Evolutionary conservation across 2,797 vertebrate genomes (phyloP), one percentile per base, ranked within the genome.

Genomic region (Intellagama lesueurii): DNA sequence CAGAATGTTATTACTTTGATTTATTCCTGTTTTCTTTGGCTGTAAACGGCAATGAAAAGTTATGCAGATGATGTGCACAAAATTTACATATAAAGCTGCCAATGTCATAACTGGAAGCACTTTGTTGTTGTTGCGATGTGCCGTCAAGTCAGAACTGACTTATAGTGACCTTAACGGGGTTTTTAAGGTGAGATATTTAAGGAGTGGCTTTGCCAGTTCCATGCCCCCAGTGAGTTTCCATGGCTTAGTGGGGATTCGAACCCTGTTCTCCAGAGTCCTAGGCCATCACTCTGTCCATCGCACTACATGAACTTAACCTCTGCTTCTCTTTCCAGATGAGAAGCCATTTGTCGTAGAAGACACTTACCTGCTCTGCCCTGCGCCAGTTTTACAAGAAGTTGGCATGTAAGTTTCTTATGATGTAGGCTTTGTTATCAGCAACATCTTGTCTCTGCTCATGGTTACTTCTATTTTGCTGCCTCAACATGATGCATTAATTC

Each of bases 331-430:
- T 95, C 1, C 91, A 99, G 99, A 98, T 96, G 98, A 98, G 95
- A 99, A 99, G 93, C 99, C 99, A 35, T 97, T 99, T 88, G 94
- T 98, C 47, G 99, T 99, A 83, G 98, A 99, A 94, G 98, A 99
- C 83, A 99, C 98, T 1, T 99, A 99, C 91, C 96, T 99, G 60
- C 98, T 99, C 72, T 99, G 99, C 93, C 98, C 98, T 30, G 99
- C 99, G 0, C 99, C 99, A 7, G 96, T 99, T 73, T 97, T 99
- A 68, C 96, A 95, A 93, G 98, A 99, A 91, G 98, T 98, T 95
- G 98, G 99, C 96, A 99, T 98, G 99, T 99, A 98, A 94, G 98
- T 97, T 93, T 4, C 64, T 17, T 56, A 17, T 49, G 4, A 5
- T 49, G 60, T 12, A 40, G 5, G 22, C 12, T 73, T 19, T 4